Evolutionary conservation across 2,888 invertebrate genomes (phyloP).

Genomic region (Gryllus longicercus): DNA sequence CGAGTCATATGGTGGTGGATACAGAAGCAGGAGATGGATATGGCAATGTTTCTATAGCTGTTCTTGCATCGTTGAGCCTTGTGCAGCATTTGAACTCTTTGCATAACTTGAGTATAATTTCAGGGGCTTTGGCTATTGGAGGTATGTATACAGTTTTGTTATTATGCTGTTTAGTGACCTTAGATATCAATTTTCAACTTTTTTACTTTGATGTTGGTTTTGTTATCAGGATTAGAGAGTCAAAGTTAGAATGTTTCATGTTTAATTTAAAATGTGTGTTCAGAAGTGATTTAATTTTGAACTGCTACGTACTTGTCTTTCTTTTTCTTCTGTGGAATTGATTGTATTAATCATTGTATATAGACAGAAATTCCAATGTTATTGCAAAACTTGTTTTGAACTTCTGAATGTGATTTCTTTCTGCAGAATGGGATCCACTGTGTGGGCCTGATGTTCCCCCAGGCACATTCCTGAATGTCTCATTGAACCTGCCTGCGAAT

Average conservation of each 20-base stretch:
- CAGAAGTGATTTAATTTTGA: too few relatives aligned
- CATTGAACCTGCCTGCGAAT: slow-evolving; percentile 30
- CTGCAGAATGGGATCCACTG: slow-evolving; percentile 31
- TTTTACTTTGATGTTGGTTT: too few relatives aligned
- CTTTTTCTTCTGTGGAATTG: neutral
- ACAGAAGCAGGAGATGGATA: slow-evolving; percentile 27
- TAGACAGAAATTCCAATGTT: neutral
- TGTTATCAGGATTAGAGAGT: too few relatives aligned
- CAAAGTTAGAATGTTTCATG: too few relatives aligned
- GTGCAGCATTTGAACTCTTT: slow-evolving; percentile 31
- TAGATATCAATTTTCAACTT: too few relatives aligned
- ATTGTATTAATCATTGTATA: neutral
- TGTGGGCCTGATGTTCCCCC: slow-evolving; percentile 26
- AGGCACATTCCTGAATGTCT: slow-evolving; percentile 28
- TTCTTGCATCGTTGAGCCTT: slow-evolving; percentile 34
- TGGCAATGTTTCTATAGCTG: slow-evolving; percentile 34
- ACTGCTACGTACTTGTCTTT: neutral
- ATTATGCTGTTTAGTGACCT: too few relatives aligned
- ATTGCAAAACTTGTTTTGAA: neutral
- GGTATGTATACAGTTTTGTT: slow-evolving; percentile 24
- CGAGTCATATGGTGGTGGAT: slow-evolving; percentile 24
- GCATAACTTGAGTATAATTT: slow-evolving; percentile 33
- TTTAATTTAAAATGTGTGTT: too few relatives aligned
- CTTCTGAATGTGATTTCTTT: neutral
- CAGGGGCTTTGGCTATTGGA: slow-evolving; percentile 33